Evolutionary conservation across 2,113 vertebrate species (phyloP).

Genomic region (Lipotes vexillifer): DNA sequence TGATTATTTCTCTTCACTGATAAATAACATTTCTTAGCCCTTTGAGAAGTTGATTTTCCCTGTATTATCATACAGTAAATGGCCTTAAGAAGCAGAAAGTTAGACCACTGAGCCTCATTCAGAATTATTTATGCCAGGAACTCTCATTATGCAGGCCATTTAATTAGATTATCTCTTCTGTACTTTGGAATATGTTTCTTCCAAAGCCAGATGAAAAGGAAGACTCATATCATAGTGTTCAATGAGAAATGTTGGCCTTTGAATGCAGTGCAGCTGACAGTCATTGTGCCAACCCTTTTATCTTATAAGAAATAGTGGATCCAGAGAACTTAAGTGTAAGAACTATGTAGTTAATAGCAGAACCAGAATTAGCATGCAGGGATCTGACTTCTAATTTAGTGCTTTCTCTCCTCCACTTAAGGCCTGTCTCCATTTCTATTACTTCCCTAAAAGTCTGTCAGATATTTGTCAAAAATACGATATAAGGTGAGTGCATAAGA

Average conservation of each 20-base stretch:
- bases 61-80: background rate
- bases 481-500: background rate
- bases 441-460: background rate
- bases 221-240: background rate
- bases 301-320: background rate
- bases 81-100: constrained; percentile 42
- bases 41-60: constrained; percentile 49
- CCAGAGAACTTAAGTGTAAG: background rate
- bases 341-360: background rate
- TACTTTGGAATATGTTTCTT: constrained; percentile 21
- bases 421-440: background rate
- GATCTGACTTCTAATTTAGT: background rate
- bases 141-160: background rate
- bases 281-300: background rate
- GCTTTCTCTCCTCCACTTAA: background rate
- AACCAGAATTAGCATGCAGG: background rate
- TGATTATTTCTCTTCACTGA: constrained; percentile 48
- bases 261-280: background rate
- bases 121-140: constrained; percentile 40
- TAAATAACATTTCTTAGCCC: constrained; percentile 54
- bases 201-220: background rate
- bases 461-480: background rate
- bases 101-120: constrained; percentile 3
- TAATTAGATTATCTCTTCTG: background rate
- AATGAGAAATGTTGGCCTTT: background rate